Percentiles rank a stretch among this genome's conserved stretches.
Evolutionary conservation across 2,888 invertebrate genomes (phyloP).

Genomic region (Archips crataeganus): DNA sequence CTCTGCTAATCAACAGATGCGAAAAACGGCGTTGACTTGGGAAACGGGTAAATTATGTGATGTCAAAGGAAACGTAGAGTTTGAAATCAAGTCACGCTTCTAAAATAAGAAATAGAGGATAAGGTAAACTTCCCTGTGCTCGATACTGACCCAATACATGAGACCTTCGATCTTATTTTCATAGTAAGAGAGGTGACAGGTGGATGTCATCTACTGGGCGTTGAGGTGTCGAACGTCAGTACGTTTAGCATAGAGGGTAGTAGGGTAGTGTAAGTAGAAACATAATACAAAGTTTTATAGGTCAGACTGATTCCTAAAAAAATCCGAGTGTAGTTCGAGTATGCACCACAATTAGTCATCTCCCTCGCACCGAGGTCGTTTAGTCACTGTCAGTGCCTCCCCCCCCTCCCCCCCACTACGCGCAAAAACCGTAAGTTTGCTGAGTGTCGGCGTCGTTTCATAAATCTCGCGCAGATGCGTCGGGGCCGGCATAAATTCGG

Average conservation of each 20-base stretch:
- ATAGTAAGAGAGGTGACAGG: too few relatives aligned
- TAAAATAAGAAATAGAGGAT: too few relatives aligned
- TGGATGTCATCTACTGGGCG: too few relatives aligned
- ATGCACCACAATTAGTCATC: slow-evolving; percentile 41
- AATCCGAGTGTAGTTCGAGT: slow-evolving; percentile 36
- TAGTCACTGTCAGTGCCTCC: slow-evolving; percentile 33
- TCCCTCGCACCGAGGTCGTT: slow-evolving; percentile 26
- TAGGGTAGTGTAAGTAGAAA: too few relatives aligned
- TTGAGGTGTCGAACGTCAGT: too few relatives aligned
- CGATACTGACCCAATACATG: too few relatives aligned
- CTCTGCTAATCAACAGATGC: neutral
- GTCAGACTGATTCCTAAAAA: neutral
- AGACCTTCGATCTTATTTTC: too few relatives aligned
- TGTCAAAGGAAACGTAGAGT: neutral
- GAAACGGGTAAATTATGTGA: neutral
- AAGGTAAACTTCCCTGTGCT: too few relatives aligned
- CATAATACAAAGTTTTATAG: neutral
- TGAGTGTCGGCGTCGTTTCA: slow-evolving; percentile 61
- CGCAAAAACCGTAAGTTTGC: slow-evolving; percentile 58
- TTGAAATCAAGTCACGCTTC: neutral
- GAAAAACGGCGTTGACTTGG: neutral
- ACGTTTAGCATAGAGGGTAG: too few relatives aligned
- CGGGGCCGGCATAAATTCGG: slow-evolving; percentile 55
- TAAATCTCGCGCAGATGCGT: slow-evolving; percentile 71
- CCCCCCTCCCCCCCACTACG: neutral